phyloP scores from a whole-genome alignment of 2,797 vertebrate genomes.

The Sitta carolinensis region DNA sequence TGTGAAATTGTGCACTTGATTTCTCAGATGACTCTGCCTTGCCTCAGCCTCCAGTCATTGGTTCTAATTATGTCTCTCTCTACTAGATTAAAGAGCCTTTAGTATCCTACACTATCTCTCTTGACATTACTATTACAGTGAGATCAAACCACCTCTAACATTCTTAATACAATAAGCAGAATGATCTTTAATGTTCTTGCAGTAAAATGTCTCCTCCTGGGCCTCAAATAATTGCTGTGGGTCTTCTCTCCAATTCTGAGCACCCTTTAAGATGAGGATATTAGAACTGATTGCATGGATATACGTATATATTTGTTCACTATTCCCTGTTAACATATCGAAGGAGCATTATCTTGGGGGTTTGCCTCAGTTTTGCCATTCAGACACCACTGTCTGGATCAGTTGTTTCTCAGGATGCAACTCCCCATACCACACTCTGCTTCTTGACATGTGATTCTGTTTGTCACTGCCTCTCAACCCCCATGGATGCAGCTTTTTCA shows the following conservation, averaged over 20 bases:
- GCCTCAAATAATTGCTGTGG: not conserved
- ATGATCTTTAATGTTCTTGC: slow-evolving; percentile 16
- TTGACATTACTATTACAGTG: slow-evolving; percentile 10
- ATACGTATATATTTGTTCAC: not conserved
- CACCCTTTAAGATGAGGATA: not conserved
- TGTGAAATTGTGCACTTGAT: not conserved
- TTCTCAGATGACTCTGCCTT: slow-evolving; percentile 27
- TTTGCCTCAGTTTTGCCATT: not conserved
- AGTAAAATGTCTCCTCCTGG: not conserved
- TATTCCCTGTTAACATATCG: not conserved
- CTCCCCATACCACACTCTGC: not conserved
- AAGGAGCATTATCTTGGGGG: not conserved
- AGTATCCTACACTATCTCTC: slow-evolving; percentile 2
- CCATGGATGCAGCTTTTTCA: not conserved
- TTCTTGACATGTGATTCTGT: not conserved
- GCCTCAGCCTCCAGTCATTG: slow-evolving; percentile 37
- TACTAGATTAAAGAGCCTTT: slow-evolving; percentile 37
- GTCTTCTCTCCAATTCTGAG: not conserved
- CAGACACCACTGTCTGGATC: not conserved
- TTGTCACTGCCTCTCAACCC: fast-evolving
- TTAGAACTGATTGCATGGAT: not conserved
- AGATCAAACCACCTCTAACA: slow-evolving; percentile 47
- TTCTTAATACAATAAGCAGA: slow-evolving; percentile 13
- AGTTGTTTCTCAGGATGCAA: not conserved
- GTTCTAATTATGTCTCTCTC: slow-evolving; percentile 42